Evolutionary conservation across 1,140 invertebrate species (phyloP), one percentile per base, ranked within the genome.

Genomic region (Euura lappo): DNA sequence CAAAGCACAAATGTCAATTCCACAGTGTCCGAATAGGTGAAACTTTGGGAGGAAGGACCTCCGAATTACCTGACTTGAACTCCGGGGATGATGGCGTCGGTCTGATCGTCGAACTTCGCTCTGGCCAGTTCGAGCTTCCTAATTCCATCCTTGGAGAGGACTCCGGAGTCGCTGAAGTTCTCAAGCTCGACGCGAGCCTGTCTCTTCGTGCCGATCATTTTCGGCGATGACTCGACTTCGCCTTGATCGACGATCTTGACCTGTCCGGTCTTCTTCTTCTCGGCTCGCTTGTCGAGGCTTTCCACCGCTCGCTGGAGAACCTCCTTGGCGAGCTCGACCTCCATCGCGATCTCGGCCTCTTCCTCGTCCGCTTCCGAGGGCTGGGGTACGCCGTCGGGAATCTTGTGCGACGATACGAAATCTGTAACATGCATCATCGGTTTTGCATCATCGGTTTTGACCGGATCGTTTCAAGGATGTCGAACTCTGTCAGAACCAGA

Each of bases 381-480:
- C 8, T 77, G 79, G 44, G 70, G 68, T 8, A 78, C 44, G 6
- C 75, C 77, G 46, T 81, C 82, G 0, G 83, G 83, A 42, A 85
- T 75, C 79, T 84, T 86, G 73, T 85, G 85, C 2, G 86, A 85
- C 44, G 84, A 80, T 43, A 84, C 78, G 70, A 81, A 87, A 47
- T 85, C 85, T 86, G 76, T 75, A 81, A 64, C 66, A 68, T 1
- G 10, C 8, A 28, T 28, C 66, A 1, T 8, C 2, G 13, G 66
- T 68, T 42, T 42, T 68, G 43, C 6, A 7, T 68, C 8, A 2
- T 4, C 4, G 44, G 44, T 68, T 28, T 68, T 7, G 44, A n/a
- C 28, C 44, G 42, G 66, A n/a, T 8, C 51, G 10, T 6, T 5
- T 60, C 28, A 28, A 28, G 28, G 28, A 28, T 28, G 28, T 28